Base-by-base conservation (phyloP, 2,888 invertebrate species). In the Drosophila barbarae region DNA sequence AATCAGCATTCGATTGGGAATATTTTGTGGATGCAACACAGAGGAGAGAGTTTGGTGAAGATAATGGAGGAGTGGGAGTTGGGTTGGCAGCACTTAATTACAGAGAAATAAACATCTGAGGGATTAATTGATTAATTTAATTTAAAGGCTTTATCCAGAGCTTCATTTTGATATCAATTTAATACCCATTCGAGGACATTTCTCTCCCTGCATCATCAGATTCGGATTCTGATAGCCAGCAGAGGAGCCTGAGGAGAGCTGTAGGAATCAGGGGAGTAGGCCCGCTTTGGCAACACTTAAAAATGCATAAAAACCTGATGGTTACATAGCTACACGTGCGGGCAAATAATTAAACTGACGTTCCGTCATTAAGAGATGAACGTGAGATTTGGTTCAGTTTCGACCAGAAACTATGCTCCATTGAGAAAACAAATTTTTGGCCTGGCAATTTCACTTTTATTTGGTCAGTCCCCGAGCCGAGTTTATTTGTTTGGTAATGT, bases 291-390 rank as follows among this genome's bases (percentile, higher is more conserved):
- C 42, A 21, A 26, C 56, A 53, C 58, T 54, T 68, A 54, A 68
- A 54, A 68, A 68, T 69, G 68, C 47, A 58, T 53, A 67, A 32
- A 55, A 35, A 13, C 32, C 18, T 23, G 42, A 32, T 51, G 49
- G 42, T 52, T 41, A 26, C 67, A 84, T 78, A 69, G 63, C 51
- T 71, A 58, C 79, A 81, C 79, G 79, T 77, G 57, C 66, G 50
- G 5, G 55, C 30, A 60, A 68, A 64, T 67, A 77, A 84, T 77
- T 81, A 83, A 83, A 73, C 55, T 52, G 64, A 73, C 74, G 78
- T 55, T 61, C 65, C 75, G 82, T 76, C 84, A 80, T 80, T 80
- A 84, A 78, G 70, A 84, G 80, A 78, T 84, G 82, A 70, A 82
- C 84, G 84, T 84, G 84, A 80, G 80, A 80, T 80, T 81, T 74